Evolutionary conservation across 2,797 vertebrate species (phyloP).

Genomic region (Diceros bicornis): DNA sequence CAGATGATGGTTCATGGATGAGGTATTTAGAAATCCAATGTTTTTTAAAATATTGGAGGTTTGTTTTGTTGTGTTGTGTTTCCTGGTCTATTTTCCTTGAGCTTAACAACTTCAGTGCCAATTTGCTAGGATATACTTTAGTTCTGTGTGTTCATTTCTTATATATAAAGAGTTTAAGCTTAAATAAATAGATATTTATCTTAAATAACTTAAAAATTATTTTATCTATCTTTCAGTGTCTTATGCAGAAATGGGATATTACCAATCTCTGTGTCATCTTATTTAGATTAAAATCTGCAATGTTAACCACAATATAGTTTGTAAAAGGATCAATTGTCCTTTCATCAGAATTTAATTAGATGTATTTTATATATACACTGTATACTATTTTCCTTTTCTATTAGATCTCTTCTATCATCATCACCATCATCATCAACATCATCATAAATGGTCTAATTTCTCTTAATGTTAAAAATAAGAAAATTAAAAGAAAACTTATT

Average conservation of each 20-base stretch:
- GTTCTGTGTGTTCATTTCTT: neutral
- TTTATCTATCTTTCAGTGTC: neutral
- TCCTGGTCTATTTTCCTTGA: neutral
- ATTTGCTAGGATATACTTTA: neutral
- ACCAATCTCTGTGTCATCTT: neutral
- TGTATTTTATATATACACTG: neutral
- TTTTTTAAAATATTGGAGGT: neutral
- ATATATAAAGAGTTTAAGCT: neutral
- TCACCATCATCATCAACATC: no score
- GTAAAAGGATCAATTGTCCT: neutral
- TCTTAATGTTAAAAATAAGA: neutral
- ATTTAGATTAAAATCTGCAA: neutral
- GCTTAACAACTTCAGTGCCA: neutral
- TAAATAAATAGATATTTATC: neutral
- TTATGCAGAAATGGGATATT: neutral
- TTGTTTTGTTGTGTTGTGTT: neutral
- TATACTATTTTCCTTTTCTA: neutral
- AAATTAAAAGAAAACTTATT: neutral
- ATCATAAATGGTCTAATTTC: neutral
- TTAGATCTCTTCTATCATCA: neutral
- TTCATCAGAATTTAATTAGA: neutral
- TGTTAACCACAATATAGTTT: neutral
- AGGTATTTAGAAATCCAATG: neutral
- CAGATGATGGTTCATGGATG: neutral
- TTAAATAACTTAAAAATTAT: neutral